Conservation (phyloP, 2,113 vertebrate genomes). For the Xiphorhynchus elegans region DNA sequence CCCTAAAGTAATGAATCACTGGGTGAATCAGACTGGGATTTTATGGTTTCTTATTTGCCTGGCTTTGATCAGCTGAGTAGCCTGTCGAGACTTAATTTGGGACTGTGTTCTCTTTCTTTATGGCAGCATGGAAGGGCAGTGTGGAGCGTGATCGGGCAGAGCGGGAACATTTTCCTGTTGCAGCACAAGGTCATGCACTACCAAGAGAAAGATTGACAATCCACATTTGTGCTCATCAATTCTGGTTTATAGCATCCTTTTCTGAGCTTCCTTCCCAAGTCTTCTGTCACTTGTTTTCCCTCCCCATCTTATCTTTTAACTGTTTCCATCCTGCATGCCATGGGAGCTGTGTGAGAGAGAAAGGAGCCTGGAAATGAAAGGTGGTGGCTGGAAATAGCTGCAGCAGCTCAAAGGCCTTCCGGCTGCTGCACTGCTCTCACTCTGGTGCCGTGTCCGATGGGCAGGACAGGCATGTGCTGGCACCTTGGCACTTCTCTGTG, state of each 20-base stretch:
- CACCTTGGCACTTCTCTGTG: fast-evolving
- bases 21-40: slow-evolving; percentile 40
- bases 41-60: slow-evolving; percentile 53
- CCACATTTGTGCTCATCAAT: not conserved
- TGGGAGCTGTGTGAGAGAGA: not conserved
- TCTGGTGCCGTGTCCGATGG: fast-evolving
- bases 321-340: fast-evolving
- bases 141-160: not conserved
- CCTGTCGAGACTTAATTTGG: slow-evolving; percentile 30
- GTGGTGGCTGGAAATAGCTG: not conserved
- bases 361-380: not conserved
- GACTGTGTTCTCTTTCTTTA: not conserved
- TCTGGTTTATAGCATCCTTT: not conserved
- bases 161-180: not conserved
- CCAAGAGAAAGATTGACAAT: not conserved
- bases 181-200: not conserved
- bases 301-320: not conserved
- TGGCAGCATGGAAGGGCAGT: not conserved
- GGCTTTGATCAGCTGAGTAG: slow-evolving; percentile 52
- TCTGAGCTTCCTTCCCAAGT: not conserved
- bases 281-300: not conserved
- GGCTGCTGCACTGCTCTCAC: fast-evolving
- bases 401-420: not conserved
- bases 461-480: fast-evolving
- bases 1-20: slow-evolving; percentile 55